These are phyloP conservation scores for Lobophora halterata DNA, from an alignment of 2,888 invertebrate species.

Conservation along the genomic window DNA sequence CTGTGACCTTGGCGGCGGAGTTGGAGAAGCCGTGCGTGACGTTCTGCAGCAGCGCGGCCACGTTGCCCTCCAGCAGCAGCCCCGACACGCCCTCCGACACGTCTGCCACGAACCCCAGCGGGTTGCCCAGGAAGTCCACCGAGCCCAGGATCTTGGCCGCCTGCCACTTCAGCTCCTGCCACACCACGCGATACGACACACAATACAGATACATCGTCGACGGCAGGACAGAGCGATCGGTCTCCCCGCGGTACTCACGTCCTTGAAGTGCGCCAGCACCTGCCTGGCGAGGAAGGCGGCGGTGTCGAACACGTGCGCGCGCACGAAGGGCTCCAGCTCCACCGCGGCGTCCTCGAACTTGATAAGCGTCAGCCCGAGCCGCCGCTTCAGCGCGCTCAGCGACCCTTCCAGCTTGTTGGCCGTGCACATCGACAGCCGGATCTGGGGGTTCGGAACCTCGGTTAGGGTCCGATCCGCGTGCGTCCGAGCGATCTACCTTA, in stretches of 20 bases:
- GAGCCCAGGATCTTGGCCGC: slow-evolving; percentile 97
- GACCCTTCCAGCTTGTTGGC: slow-evolving; percentile 88
- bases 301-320: slow-evolving; percentile 95
- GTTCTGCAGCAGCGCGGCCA: slow-evolving; percentile 95
- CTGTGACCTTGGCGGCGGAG: slow-evolving; percentile 96
- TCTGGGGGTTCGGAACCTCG: slow-evolving; percentile 64
- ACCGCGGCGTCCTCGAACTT: slow-evolving; percentile 98
- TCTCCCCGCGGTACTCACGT: too few relatives aligned
- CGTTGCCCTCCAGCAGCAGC: slow-evolving; percentile 94
- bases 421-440: slow-evolving; percentile 94
- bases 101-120: slow-evolving; percentile 96
- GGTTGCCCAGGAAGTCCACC: slow-evolving; percentile 98
- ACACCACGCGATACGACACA: neutral
- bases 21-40: slow-evolving; percentile 98
- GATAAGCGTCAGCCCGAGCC: slow-evolving; percentile 92
- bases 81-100: slow-evolving; percentile 97
- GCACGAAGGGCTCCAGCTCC: slow-evolving; percentile 92
- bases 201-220: too few relatives aligned
- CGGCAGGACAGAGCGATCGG: too few relatives aligned
- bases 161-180: slow-evolving; percentile 94
- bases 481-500: neutral
- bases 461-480: neutral
- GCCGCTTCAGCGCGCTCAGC: slow-evolving; percentile 90
- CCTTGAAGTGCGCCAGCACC: slow-evolving; percentile 92
- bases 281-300: slow-evolving; percentile 90